Evolutionary conservation across 2,797 vertebrate species (phyloP).

Genomic region (Todus mexicanus): DNA sequence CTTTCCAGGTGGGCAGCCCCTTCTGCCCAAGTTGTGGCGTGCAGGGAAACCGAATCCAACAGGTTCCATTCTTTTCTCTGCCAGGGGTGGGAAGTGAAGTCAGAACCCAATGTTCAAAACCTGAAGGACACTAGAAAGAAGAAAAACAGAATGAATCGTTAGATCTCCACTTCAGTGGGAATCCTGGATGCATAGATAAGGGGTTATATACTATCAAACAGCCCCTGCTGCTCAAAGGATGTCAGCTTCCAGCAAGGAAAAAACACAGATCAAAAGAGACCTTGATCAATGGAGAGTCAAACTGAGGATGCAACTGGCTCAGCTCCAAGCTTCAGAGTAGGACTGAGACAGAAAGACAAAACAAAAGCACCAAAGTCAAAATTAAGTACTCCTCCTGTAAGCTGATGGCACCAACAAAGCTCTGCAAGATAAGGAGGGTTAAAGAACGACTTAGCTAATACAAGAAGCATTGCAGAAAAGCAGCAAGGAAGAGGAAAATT

Average conservation of each 20-base stretch:
- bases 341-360: background rate
- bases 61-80: slow-evolving; percentile 57
- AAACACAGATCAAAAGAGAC: background rate
- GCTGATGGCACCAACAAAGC: background rate
- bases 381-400: background rate
- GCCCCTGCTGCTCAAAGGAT: background rate
- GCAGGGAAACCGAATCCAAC: slow-evolving; percentile 48
- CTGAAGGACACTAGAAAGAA: slow-evolving; percentile 65
- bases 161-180: background rate
- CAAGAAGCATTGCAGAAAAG: background rate
- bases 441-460: background rate
- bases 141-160: slow-evolving; percentile 30
- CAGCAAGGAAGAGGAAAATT: background rate
- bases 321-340: background rate
- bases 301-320: background rate
- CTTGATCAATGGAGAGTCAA: background rate
- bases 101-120: slow-evolving; percentile 63
- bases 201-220: background rate
- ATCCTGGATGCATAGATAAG: background rate
- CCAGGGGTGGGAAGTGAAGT: slow-evolving; percentile 60
- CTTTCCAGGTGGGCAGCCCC: slow-evolving; percentile 28
- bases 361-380: background rate
- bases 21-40: slow-evolving; percentile 32
- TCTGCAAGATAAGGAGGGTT: background rate
- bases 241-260: background rate